Evolutionary conservation across 92 coral and sea anemone genomes (phyloP).

Genomic region (Porites rus): DNA sequence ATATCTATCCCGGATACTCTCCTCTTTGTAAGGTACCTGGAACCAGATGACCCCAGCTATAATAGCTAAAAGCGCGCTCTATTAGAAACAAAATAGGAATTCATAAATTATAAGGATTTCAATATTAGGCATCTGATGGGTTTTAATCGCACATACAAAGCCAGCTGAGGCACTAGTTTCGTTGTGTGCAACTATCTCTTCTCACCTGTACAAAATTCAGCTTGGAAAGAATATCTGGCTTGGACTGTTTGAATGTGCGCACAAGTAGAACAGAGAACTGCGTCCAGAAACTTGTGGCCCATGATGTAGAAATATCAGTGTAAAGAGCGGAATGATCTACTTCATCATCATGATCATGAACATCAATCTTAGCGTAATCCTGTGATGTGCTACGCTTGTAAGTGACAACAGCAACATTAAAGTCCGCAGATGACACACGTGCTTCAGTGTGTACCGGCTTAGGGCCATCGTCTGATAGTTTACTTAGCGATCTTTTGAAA

Average conservation of each 20-base stretch:
- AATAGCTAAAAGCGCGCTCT: slow-evolving; percentile 80
- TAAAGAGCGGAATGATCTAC: slow-evolving; percentile 69
- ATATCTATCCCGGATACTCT: slow-evolving; percentile 86
- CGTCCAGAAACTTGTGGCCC: slow-evolving; percentile 96
- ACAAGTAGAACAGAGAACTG: slow-evolving; percentile 84
- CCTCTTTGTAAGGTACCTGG: slow-evolving; percentile 86
- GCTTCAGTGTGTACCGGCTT: slow-evolving; percentile 36
- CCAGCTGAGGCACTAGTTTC: too few relatives aligned
- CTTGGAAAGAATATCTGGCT: slow-evolving; percentile 86
- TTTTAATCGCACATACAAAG: too few relatives aligned
- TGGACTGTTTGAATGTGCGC: slow-evolving; percentile 89
- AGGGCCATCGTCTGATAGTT: neutral
- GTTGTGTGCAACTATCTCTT: neutral
- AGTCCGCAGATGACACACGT: slow-evolving; percentile 34
- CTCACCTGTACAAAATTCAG: slow-evolving; percentile 82
- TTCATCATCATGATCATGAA: slow-evolving; percentile 77
- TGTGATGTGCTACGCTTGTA: slow-evolving; percentile 40
- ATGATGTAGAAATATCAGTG: slow-evolving; percentile 76
- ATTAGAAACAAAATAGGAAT: neutral
- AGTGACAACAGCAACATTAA: slow-evolving; percentile 31
- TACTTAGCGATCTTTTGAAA: slow-evolving; percentile 5
- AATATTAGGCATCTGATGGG: too few relatives aligned
- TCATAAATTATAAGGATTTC: too few relatives aligned
- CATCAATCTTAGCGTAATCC: slow-evolving; percentile 45
- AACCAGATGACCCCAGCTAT: slow-evolving; percentile 87